A percentile compares a stretch with the other conserved stretches of the same genome.
These are phyloP conservation scores for Calliopsis andreniformis DNA, from an alignment of 1,140 invertebrate species.

Conservation along the genomic window DNA sequence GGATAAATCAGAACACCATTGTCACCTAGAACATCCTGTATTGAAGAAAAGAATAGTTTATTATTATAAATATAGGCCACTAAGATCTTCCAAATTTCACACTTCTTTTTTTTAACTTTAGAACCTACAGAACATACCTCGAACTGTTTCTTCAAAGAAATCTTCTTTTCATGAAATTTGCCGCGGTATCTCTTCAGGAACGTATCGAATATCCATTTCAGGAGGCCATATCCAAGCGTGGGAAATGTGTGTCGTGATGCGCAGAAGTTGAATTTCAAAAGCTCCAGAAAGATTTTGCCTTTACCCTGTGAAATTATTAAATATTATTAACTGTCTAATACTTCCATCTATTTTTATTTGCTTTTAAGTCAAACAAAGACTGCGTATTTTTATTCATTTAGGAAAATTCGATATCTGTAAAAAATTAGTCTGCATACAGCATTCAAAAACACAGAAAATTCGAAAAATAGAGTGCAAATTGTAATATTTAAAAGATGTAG, in stretches of 20 bases:
- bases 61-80: no score
- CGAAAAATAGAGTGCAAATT: no score
- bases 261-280: constrained; percentile 81
- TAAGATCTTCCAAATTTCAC: no score
- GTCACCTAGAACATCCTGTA: constrained; percentile 86
- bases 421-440: not conserved
- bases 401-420: no score
- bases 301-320: constrained; percentile 72
- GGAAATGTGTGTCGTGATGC: constrained; percentile 83
- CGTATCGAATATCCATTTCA: constrained; percentile 81
- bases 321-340: not conserved
- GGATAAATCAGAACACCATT: constrained; percentile 92
- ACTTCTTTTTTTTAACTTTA: no score
- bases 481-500: no score
- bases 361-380: no score
- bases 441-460: no score
- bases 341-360: not conserved
- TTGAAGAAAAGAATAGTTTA: not conserved
- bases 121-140: constrained; percentile 72
- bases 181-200: constrained; percentile 81
- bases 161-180: constrained; percentile 80
- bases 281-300: constrained; percentile 82
- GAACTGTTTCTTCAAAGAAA: constrained; percentile 83
- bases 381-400: no score
- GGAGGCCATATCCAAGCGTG: constrained; percentile 81